Evolutionary conservation across 2,888 invertebrate species (phyloP).

Genomic region (Electrophaes corylata): DNA sequence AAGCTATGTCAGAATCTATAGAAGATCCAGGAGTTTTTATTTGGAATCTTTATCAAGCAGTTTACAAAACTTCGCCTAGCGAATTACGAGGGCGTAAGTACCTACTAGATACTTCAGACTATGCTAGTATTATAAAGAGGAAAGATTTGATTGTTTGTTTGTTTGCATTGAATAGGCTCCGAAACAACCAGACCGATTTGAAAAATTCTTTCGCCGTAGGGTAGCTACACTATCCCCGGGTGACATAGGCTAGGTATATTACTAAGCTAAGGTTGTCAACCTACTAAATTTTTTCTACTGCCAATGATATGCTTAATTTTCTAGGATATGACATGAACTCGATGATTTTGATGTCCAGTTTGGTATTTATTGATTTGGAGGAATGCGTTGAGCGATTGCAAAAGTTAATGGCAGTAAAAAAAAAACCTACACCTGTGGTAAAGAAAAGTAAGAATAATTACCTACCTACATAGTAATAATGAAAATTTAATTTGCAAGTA

Average conservation of each 20-base stretch:
- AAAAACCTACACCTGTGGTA: conserved; percentile 34
- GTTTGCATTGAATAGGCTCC: too few relatives aligned
- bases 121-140: too few relatives aligned
- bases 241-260: too few relatives aligned
- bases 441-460: conserved; percentile 47
- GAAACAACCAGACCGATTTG: too few relatives aligned
- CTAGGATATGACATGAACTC: conserved; percentile 71
- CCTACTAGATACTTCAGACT: neutral
- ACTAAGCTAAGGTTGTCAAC: too few relatives aligned
- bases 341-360: conserved; percentile 67
- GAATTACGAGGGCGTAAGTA: conserved; percentile 55
- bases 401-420: conserved; percentile 50
- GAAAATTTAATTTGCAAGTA: too few relatives aligned
- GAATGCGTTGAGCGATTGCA: conserved; percentile 62
- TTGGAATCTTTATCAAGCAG: conserved; percentile 66
- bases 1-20: conserved; percentile 58
- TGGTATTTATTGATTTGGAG: conserved; percentile 72
- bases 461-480: too few relatives aligned
- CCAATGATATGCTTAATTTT: conserved; percentile 6
- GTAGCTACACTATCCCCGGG: too few relatives aligned
- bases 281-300: too few relatives aligned
- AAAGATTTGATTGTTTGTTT: too few relatives aligned
- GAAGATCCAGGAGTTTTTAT: conserved; percentile 75
- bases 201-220: too few relatives aligned
- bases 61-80: conserved; percentile 66